Percentiles rank a stretch among this genome's conserved stretches.
Conservation (phyloP, 1,140 invertebrate genomes). For the Phocides pigmalion region DNA sequence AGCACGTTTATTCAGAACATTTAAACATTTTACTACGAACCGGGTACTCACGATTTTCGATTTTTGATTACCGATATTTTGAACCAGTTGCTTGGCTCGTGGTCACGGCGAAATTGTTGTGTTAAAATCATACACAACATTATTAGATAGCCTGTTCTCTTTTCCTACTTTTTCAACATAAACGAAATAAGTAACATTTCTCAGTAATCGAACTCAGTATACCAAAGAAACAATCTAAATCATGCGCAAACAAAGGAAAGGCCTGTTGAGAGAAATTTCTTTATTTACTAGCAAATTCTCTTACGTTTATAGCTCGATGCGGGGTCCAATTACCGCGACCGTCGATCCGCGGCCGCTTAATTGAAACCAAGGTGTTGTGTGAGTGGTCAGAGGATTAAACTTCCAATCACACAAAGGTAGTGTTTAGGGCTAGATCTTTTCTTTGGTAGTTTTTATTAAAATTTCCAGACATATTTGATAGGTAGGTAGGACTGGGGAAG, state of each 20-base stretch:
- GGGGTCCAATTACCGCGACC: conserved; percentile 62
- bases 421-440: not conserved
- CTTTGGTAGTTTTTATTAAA: too few species aligned
- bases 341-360: conserved; percentile 66
- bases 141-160: too few species aligned
- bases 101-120: too few species aligned
- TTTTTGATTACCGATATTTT: too few species aligned
- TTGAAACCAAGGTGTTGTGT: conserved; percentile 75
- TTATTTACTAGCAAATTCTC: conserved; percentile 5
- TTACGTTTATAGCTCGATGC: conserved; percentile 1
- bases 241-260: not conserved
- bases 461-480: too few species aligned
- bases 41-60: too few species aligned
- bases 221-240: not conserved
- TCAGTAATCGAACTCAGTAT: not conserved
- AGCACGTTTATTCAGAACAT: too few species aligned
- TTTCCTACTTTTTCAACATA: not conserved
- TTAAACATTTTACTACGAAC: too few species aligned
- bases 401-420: conserved; percentile 52
- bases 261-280: conserved; percentile 12
- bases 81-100: too few species aligned
- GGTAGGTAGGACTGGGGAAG: too few species aligned
- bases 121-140: too few species aligned
- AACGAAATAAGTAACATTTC: not conserved
- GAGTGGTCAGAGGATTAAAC: conserved; percentile 66